These are phyloP conservation scores for Pharmacophagus antenor DNA, from an alignment of 2,888 invertebrate genomes.

Conservation along the genomic window DNA sequence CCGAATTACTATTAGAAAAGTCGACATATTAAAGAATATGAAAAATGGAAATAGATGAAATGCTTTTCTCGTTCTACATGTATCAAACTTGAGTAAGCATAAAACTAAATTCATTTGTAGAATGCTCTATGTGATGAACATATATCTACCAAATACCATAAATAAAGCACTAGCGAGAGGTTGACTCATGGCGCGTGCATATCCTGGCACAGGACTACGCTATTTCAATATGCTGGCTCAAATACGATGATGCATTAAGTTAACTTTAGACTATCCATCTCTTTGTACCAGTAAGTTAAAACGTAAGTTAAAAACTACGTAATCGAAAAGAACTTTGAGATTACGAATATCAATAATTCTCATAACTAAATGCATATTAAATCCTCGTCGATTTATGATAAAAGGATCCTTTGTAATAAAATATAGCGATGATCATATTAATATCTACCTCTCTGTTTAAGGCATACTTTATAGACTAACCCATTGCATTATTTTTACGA, in stretches of 20 bases:
- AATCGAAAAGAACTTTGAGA: not conserved
- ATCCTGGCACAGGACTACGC: conserved; percentile 65
- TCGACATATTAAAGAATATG: too few relatives aligned
- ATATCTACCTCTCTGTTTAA: too few relatives aligned
- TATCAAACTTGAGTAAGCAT: not conserved
- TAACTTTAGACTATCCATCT: conserved; percentile 37
- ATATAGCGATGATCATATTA: too few relatives aligned
- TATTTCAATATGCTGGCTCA: conserved; percentile 61
- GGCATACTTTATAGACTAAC: too few relatives aligned
- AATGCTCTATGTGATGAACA: not conserved
- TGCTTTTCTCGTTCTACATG: not conserved
- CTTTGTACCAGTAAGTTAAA: conserved; percentile 25
- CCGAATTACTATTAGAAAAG: too few relatives aligned
- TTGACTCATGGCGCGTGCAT: conserved; percentile 50
- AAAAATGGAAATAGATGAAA: too few relatives aligned
- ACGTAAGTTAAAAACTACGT: not conserved
- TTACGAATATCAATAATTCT: not conserved
- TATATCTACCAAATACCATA: conserved; percentile 2
- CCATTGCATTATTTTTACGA: too few relatives aligned
- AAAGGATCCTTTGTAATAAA: too few relatives aligned
- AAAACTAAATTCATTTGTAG: not conserved
- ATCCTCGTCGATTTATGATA: too few relatives aligned
- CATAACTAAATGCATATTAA: not conserved
- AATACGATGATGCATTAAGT: conserved; percentile 54
- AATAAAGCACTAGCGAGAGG: conserved; percentile 29